A percentile compares a stretch with the other conserved stretches of the same genome.
Conservation (phyloP, 2,113 vertebrate species). For the Ceuthmochares aereus region DNA sequence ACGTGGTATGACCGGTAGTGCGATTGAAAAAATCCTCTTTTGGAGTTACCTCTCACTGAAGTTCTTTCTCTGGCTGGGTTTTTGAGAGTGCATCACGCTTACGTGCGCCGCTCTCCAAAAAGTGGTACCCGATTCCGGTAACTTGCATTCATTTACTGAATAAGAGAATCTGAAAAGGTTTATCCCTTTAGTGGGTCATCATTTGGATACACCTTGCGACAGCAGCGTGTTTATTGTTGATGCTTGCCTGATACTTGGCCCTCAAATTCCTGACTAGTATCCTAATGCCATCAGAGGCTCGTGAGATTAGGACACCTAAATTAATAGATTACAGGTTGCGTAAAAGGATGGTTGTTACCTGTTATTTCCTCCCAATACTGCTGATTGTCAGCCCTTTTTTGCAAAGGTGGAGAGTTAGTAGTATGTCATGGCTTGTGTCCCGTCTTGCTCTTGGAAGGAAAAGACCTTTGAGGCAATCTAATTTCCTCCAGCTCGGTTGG, state of each 20-base stretch:
- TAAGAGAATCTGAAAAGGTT: neutral
- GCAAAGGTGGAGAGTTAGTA: neutral
- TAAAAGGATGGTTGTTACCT: neutral
- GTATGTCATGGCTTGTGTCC: neutral
- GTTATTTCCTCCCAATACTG: neutral
- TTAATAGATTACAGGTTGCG: neutral
- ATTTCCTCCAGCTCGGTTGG: neutral
- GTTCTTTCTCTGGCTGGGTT: neutral
- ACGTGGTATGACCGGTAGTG: too few relatives aligned
- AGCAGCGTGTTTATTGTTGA: neutral
- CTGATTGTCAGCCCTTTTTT: neutral
- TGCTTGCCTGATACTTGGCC: neutral
- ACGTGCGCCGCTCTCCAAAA: rapidly evolving
- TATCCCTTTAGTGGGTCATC: neutral
- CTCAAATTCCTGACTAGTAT: neutral
- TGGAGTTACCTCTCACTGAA: neutral
- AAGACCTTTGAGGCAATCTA: neutral
- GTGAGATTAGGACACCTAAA: neutral
- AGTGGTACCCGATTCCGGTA: rapidly evolving
- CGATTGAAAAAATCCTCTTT: neutral
- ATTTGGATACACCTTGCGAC: rapidly evolving
- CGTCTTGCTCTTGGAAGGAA: neutral
- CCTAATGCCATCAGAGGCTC: neutral
- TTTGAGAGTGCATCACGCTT: neutral
- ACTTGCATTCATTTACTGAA: rapidly evolving